Percentiles rank a stretch among this genome's conserved stretches.
phyloP scores from a whole-genome alignment of 2,797 vertebrate species.

The Mormyrops boulengeri region DNA sequence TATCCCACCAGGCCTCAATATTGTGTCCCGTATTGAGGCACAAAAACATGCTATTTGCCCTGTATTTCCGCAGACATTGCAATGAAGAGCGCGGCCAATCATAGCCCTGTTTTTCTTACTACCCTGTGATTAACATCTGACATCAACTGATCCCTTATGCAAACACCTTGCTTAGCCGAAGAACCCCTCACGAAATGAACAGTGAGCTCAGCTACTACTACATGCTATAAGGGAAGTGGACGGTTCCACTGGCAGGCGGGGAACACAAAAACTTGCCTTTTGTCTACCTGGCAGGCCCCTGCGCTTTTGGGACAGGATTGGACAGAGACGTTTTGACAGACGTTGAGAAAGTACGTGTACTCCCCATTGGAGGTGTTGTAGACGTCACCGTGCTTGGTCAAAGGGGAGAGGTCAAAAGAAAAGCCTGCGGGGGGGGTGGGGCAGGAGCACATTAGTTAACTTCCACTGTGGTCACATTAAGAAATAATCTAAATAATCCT shows the following conservation, averaged over 20 bases:
- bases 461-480: neutral
- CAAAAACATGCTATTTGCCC: neutral
- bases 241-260: neutral
- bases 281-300: conserved; percentile 77
- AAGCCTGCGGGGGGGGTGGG: conserved; percentile 57
- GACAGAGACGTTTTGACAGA: conserved; percentile 66
- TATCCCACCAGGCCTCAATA: neutral
- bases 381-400: conserved; percentile 58
- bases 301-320: conserved; percentile 57
- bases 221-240: neutral
- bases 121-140: neutral
- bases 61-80: neutral
- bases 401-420: conserved; percentile 80
- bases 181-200: neutral
- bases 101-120: neutral
- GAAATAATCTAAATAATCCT: neutral
- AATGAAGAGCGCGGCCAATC: neutral
- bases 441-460: neutral
- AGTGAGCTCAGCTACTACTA: neutral
- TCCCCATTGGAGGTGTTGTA: conserved; percentile 57
- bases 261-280: conserved; percentile 52
- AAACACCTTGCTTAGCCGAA: neutral
- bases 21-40: neutral
- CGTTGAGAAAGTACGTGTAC: conserved; percentile 78
- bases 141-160: neutral